Conservation (phyloP, 2,888 invertebrate species). For the Philereme transversata region DNA sequence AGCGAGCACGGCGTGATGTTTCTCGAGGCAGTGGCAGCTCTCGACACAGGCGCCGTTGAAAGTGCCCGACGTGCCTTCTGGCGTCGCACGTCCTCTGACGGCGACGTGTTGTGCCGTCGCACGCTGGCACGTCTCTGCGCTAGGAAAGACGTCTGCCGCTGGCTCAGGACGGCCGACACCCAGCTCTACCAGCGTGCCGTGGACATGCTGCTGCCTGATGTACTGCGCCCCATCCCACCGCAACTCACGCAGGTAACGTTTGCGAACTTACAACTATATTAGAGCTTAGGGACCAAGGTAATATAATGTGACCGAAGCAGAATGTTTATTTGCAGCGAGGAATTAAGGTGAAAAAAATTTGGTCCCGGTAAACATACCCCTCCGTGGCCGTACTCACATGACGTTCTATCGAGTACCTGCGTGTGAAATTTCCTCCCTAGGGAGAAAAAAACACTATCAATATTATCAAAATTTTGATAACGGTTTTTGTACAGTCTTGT, state of each 20-base stretch:
- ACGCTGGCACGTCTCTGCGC: constrained; percentile 90
- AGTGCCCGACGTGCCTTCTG: constrained; percentile 97
- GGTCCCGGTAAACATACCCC: too few species aligned
- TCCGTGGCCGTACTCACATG: too few species aligned
- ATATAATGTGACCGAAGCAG: too few species aligned
- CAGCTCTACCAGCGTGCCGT: constrained; percentile 98
- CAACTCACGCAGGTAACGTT: constrained; percentile 94
- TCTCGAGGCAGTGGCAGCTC: constrained; percentile 94
- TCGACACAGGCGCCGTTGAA: constrained; percentile 96
- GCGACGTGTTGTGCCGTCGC: constrained; percentile 94
- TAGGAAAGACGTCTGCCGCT: constrained; percentile 87
- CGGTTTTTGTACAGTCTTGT: too few species aligned
- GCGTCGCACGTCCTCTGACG: constrained; percentile 86
- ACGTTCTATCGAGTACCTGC: too few species aligned
- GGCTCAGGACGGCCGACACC: constrained; percentile 93
- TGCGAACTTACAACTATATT: too few species aligned
- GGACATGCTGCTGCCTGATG: constrained; percentile 98
- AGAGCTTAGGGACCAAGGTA: too few species aligned
- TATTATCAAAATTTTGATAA: too few species aligned
- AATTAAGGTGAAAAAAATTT: too few species aligned
- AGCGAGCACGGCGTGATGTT: constrained; percentile 97
- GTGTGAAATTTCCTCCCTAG: too few species aligned
- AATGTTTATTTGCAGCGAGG: too few species aligned
- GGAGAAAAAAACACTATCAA: too few species aligned
- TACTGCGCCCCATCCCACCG: constrained; percentile 96